These are phyloP conservation scores for Tokudaia tokunoshimensis DNA, from an alignment of 2,797 vertebrate species.

Conservation along the genomic window DNA sequence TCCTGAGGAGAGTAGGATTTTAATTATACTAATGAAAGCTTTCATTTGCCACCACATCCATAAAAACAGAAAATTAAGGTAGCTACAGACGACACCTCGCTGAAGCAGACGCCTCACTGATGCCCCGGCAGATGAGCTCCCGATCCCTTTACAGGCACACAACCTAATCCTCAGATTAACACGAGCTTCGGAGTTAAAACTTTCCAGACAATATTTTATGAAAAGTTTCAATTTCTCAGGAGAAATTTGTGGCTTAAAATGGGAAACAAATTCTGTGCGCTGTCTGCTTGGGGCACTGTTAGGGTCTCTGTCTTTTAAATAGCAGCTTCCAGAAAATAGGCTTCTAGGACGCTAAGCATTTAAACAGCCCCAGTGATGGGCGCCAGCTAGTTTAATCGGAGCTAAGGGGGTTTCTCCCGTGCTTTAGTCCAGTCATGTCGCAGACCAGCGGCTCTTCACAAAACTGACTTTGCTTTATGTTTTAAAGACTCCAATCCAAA, in stretches of 20 bases:
- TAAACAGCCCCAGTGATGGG: slow-evolving; percentile 65
- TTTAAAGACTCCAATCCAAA: slow-evolving; percentile 77
- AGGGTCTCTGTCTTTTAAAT: background rate
- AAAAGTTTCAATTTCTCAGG: background rate
- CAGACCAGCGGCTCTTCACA: slow-evolving; percentile 38
- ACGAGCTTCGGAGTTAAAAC: slow-evolving; percentile 47
- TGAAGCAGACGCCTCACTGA: slow-evolving; percentile 78
- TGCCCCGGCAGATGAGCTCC: slow-evolving; percentile 78
- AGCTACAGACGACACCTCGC: slow-evolving; percentile 77
- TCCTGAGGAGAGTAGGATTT: slow-evolving; percentile 85
- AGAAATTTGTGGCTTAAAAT: background rate
- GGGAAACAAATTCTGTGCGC: background rate
- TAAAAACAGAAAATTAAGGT: slow-evolving; percentile 79
- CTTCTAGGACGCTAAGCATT: background rate
- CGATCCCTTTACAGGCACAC: slow-evolving; percentile 76
- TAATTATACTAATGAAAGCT: slow-evolving; percentile 87
- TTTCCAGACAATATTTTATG: slow-evolving; percentile 21
- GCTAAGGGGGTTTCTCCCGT: slow-evolving; percentile 67
- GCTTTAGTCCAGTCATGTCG: slow-evolving; percentile 69
- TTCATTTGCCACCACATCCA: slow-evolving; percentile 80
- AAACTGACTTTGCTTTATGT: slow-evolving; percentile 76
- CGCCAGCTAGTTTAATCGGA: slow-evolving; percentile 34
- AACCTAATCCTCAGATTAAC: slow-evolving; percentile 57
- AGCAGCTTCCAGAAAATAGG: background rate
- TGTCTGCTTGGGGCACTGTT: background rate